Percentiles rank a stretch among this genome's conserved stretches.
Evolutionary conservation across 2,888 invertebrate species (phyloP).

Genomic region (Eustalomyia histrio): DNA sequence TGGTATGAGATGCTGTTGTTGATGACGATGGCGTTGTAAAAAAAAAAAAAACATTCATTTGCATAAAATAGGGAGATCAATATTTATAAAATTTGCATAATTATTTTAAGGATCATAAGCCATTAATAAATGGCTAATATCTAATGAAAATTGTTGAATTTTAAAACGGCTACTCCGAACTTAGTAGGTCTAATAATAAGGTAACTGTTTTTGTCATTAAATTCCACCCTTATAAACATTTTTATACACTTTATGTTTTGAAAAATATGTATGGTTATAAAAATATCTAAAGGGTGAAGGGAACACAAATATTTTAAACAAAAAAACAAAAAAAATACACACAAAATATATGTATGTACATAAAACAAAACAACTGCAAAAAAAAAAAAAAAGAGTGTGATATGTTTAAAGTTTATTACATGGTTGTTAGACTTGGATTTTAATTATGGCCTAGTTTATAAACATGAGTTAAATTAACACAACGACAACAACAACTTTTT

Average conservation of each 20-base stretch:
- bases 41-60: neutral
- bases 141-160: too few species aligned
- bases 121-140: too few species aligned
- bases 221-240: neutral
- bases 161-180: too few species aligned
- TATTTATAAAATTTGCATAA: too few species aligned
- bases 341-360: neutral
- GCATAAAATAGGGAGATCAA: neutral
- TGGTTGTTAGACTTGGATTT: slow-evolving; percentile 47
- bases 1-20: slow-evolving; percentile 1
- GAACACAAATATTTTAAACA: slow-evolving; percentile 3
- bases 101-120: too few species aligned
- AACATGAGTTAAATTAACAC: slow-evolving; percentile 8
- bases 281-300: slow-evolving; percentile 49
- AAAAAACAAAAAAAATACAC: slow-evolving; percentile 7
- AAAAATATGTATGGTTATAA: slow-evolving; percentile 10
- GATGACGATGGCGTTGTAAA: neutral
- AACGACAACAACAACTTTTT: neutral
- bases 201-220: neutral
- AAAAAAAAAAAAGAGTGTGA: slow-evolving; percentile 7
- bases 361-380: too few species aligned
- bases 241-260: neutral
- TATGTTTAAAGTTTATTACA: slow-evolving; percentile 48
- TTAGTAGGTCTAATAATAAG: too few species aligned
- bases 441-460: slow-evolving; percentile 53